Evolutionary conservation across 2,113 vertebrate genomes (phyloP).

Genomic region (Calyptomena viridis): DNA sequence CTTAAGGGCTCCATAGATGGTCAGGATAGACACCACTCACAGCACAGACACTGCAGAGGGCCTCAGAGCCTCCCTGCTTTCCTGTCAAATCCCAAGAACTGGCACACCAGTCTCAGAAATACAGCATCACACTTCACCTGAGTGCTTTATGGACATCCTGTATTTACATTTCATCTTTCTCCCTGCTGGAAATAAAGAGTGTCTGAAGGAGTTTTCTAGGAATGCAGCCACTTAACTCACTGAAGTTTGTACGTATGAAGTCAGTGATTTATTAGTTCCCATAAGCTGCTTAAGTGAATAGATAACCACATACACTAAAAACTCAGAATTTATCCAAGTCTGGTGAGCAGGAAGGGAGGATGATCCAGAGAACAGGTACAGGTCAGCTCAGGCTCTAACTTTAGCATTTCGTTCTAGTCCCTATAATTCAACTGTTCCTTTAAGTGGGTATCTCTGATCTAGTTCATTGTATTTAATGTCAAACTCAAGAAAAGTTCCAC

Average conservation of each 20-base stretch:
- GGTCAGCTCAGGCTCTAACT: neutral
- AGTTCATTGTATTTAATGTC: neutral
- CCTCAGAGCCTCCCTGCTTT: neutral
- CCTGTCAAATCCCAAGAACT: accelerated
- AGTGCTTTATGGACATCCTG: neutral
- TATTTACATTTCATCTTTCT: neutral
- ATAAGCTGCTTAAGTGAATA: neutral
- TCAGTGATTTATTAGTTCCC: neutral
- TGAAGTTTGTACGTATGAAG: neutral
- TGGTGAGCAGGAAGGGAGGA: neutral
- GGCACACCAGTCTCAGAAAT: neutral
- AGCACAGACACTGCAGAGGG: neutral
- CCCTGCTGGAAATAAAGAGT: neutral
- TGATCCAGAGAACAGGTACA: neutral
- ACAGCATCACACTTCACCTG: accelerated
- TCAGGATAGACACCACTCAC: neutral
- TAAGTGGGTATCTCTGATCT: neutral
- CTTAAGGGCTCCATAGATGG: too few relatives aligned
- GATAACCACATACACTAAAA: neutral
- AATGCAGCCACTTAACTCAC: neutral
- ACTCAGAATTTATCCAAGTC: neutral
- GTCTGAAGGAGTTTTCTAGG: neutral
- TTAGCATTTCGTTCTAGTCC: neutral
- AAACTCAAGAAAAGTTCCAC: neutral
- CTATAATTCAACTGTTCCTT: neutral